Evolutionary conservation across 2,113 vertebrate species (phyloP).

Genomic region (Lagopus muta): DNA sequence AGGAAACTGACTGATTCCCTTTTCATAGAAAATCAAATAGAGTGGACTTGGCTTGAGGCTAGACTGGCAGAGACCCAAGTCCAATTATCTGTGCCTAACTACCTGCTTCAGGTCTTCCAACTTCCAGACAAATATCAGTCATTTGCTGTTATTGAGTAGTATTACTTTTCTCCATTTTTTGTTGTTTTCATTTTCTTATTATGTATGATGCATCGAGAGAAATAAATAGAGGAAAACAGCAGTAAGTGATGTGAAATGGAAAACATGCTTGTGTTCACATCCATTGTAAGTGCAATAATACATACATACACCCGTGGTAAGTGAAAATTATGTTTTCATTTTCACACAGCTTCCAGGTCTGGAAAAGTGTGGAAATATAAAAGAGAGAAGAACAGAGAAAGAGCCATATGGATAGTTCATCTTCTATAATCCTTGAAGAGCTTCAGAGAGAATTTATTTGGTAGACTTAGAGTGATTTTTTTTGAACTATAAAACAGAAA

Average conservation of each 20-base stretch:
- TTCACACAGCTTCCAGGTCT: slow-evolving; percentile 9
- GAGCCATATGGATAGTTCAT: background rate
- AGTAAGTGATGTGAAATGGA: background rate
- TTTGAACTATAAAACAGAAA: background rate
- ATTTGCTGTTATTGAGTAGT: background rate
- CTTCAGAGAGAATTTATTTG: slow-evolving; percentile 16
- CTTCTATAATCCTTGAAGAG: background rate
- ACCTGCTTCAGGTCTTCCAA: background rate
- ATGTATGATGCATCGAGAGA: background rate
- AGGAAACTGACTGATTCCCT: background rate
- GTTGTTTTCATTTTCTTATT: background rate
- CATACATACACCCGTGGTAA: background rate
- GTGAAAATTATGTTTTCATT: background rate
- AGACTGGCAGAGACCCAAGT: background rate
- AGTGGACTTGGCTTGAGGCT: background rate
- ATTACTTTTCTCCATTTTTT: background rate
- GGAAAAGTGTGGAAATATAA: background rate
- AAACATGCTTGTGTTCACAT: background rate
- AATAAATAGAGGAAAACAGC: background rate
- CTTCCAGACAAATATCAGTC: background rate
- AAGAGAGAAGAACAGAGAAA: background rate
- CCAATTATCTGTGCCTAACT: background rate
- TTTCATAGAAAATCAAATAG: background rate
- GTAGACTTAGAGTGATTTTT: background rate
- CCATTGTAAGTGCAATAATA: background rate